phyloP scores from a whole-genome alignment of 2,888 invertebrate genomes.

The Trichopria drosophilae region DNA sequence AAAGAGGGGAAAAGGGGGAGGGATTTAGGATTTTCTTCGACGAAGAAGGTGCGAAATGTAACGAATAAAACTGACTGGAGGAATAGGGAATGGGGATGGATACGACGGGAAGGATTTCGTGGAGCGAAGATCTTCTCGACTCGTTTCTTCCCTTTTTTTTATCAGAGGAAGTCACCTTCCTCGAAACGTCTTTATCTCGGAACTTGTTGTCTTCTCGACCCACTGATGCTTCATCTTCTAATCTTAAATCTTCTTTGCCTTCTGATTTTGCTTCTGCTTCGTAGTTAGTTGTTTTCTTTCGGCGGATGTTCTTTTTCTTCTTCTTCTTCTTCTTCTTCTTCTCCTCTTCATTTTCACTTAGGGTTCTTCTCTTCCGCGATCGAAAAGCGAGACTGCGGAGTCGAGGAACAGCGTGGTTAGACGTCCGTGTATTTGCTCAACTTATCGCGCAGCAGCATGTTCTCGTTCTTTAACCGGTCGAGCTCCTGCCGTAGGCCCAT shows the following conservation, averaged over 20 bases:
- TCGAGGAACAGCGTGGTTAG: conserved; percentile 59
- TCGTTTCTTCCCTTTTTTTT: too few species aligned
- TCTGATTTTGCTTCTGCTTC: conserved; percentile 9
- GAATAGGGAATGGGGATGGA: conserved; percentile 9
- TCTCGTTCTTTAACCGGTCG: conserved; percentile 89
- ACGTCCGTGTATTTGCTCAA: conserved; percentile 86
- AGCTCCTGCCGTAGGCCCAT: conserved; percentile 87
- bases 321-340: conserved; percentile 7
- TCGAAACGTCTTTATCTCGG: too few species aligned
- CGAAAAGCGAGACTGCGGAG: conserved; percentile 18
- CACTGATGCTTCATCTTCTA: conserved; percentile 7
- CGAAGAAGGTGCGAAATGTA: too few species aligned
- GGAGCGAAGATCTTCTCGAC: conserved; percentile 22
- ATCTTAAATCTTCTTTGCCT: conserved; percentile 3
- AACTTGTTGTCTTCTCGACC: too few species aligned
- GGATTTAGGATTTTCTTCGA: conserved; percentile 18
- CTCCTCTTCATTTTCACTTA: conserved; percentile 9
- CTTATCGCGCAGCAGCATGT: conserved; percentile 85
- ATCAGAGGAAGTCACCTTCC: too few species aligned
- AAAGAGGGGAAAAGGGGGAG: conserved; percentile 15
- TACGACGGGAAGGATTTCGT: too few species aligned
- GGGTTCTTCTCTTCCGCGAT: conserved; percentile 6
- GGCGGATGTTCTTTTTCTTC: conserved; percentile 21
- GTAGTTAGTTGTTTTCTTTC: conserved; percentile 12
- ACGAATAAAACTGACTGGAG: conserved; percentile 10